A percentile compares a stretch with the other conserved stretches of the same genome.
Evolutionary conservation across 1,140 invertebrate genomes (phyloP).

Genomic region (Araneus ventricosus): DNA sequence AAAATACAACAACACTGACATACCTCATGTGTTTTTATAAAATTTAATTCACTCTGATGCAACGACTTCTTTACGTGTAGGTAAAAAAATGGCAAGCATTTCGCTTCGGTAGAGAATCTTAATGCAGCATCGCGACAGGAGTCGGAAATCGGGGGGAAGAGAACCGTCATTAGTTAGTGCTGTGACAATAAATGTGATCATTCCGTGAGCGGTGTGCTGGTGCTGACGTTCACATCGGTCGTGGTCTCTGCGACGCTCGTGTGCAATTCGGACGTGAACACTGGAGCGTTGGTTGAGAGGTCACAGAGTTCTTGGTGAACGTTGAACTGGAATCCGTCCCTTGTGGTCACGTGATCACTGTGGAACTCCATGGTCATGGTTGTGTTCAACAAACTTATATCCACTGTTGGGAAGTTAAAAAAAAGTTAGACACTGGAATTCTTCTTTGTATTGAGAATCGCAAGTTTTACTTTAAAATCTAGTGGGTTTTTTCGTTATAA

Average conservation of each 20-base stretch:
- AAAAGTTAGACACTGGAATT: background rate
- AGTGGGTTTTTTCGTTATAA: no score
- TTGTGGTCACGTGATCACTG: slow-evolving; percentile 73
- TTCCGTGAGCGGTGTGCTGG: background rate
- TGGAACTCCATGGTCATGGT: slow-evolving; percentile 71
- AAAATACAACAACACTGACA: no score
- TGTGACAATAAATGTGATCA: no score
- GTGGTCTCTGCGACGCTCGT: background rate
- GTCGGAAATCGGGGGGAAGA: no score
- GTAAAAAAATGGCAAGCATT: no score
- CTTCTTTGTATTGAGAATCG: background rate
- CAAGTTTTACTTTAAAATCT: background rate
- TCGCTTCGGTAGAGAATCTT: no score
- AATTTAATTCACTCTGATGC: no score
- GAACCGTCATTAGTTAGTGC: no score
- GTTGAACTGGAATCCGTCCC: slow-evolving; percentile 75
- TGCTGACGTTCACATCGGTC: slow-evolving; percentile 26
- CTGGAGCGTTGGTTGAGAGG: slow-evolving; percentile 4
- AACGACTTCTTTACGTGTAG: no score
- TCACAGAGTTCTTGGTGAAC: slow-evolving; percentile 75
- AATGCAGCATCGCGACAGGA: no score
- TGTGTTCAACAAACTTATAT: slow-evolving; percentile 51
- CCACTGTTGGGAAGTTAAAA: slow-evolving; percentile 46
- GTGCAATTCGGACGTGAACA: background rate
- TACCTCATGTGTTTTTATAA: no score